Conservation (phyloP, 2,888 invertebrate genomes). For the Coleophora flavipennella region DNA sequence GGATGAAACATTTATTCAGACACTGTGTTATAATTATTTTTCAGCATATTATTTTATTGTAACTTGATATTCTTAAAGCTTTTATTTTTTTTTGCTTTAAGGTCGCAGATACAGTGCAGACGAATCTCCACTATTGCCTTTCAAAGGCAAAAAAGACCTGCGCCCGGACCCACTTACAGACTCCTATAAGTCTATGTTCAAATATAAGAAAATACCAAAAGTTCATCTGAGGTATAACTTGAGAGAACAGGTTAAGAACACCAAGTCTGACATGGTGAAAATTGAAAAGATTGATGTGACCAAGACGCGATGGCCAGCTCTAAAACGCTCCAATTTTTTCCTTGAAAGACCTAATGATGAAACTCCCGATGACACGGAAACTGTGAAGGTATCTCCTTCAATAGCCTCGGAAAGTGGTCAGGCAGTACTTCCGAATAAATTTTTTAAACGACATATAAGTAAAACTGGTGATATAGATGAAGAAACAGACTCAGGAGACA, state of each 20-base stretch:
- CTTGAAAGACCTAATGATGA: no score
- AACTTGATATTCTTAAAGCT: no score
- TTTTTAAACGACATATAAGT: constrained; percentile 38
- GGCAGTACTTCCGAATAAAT: constrained; percentile 22
- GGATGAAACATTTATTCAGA: no score
- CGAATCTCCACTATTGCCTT: background rate
- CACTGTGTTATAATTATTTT: no score
- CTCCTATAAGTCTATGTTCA: constrained; percentile 35
- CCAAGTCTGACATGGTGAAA: constrained; percentile 32
- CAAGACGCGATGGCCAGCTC: constrained; percentile 44
- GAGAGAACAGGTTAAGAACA: constrained; percentile 47
- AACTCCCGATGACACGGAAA: background rate
- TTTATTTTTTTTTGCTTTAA: background rate
- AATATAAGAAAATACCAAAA: constrained; percentile 42
- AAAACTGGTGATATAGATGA: constrained; percentile 22
- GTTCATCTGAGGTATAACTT: constrained; percentile 47
- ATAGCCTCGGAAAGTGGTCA: constrained; percentile 9
- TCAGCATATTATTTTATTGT: no score
- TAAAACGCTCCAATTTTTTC: constrained; percentile 10
- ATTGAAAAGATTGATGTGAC: constrained; percentile 32
- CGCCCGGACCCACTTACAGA: constrained; percentile 41
- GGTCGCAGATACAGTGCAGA: background rate
- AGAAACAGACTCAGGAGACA: background rate
- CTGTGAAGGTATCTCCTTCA: constrained; percentile 8
- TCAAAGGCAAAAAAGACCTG: constrained; percentile 9